Evolutionary conservation across 2,797 vertebrate genomes (phyloP), one percentile per base, ranked within the genome.

Genomic region (Odontamblyopus rebecca): DNA sequence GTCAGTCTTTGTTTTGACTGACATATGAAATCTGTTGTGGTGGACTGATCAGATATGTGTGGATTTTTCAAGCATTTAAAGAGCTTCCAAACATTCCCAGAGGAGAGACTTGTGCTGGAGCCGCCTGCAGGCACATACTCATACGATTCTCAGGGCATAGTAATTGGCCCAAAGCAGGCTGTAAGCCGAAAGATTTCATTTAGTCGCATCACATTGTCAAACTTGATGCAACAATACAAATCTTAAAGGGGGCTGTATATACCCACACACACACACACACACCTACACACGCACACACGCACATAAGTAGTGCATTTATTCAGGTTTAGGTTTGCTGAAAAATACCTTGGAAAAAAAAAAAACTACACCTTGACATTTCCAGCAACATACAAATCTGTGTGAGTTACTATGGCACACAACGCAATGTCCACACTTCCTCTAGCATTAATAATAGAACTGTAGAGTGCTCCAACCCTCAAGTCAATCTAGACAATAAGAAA

Each of bases 71-170:
- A 51, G 5, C 27, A 4, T 67, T n/a, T 26, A 7, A 29, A 59
- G 29, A 23, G 15, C 29, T 35, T 18, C 1, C 11, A 60, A 53
- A 59, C 12, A 59, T 57, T 48, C 41, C 70, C 32, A 61, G 29
- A 5, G 63, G 41, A 27, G 29, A 35, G 32, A 54, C 26, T 75
- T 6, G 9, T 68, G 7, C 23, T 30, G 13, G 12, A 48, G n/a
- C 27, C 60, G 62, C 73, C 75, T 67, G n/a, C 54, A 73, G 62
- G 53, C 64, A 18, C 57, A 51, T 77, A 71, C 5, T 27, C 62
- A 56, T 71, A 32, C 27, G 4, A 57, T 15, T 65, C 29, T 68
- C 61, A 48, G 30, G 59, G 75, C 65, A 69, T 79, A 9, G 35
- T 41, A 70, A 73, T 35, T 64, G 15, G 4, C 63, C 38, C 27